These are phyloP conservation scores for Aricia agestis DNA, from an alignment of 1,140 invertebrate genomes.

Conservation along the genomic window DNA sequence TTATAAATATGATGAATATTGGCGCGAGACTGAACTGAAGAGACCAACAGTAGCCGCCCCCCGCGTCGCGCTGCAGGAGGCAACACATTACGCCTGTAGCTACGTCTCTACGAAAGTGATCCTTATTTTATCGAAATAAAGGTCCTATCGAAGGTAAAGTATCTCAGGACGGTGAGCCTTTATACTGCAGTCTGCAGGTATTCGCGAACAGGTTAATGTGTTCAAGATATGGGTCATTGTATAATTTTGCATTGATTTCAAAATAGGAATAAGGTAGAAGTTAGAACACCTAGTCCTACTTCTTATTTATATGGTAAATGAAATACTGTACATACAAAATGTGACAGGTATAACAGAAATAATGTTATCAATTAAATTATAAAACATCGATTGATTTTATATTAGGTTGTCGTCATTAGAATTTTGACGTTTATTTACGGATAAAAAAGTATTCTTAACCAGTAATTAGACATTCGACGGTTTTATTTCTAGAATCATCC, in stretches of 20 bases:
- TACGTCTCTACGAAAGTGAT: neutral
- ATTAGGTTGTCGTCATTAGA: too few species aligned
- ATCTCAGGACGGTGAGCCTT: too few species aligned
- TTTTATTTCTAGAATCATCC: neutral
- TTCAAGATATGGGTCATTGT: neutral
- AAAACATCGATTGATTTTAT: too few species aligned
- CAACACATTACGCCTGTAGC: constrained; percentile 13
- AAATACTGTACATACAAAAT: too few species aligned
- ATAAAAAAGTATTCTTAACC: neutral
- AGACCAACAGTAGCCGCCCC: constrained; percentile 52
- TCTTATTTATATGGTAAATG: too few species aligned
- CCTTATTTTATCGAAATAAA: constrained; percentile 23
- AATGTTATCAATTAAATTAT: too few species aligned
- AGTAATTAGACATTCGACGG: neutral
- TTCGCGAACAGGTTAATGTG: neutral
- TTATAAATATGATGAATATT: constrained; percentile 43
- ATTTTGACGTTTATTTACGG: too few species aligned
- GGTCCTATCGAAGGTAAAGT: constrained; percentile 21
- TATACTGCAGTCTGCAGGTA: neutral
- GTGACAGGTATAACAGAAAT: too few species aligned
- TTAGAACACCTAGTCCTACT: too few species aligned
- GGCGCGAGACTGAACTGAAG: constrained; percentile 15
- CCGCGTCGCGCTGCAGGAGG: constrained; percentile 50
- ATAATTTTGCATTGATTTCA: too few species aligned
- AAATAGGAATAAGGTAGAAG: too few species aligned